phyloP scores from a whole-genome alignment of 92 coral and sea anemone genomes.

The Phenganax stokvisi region DNA sequence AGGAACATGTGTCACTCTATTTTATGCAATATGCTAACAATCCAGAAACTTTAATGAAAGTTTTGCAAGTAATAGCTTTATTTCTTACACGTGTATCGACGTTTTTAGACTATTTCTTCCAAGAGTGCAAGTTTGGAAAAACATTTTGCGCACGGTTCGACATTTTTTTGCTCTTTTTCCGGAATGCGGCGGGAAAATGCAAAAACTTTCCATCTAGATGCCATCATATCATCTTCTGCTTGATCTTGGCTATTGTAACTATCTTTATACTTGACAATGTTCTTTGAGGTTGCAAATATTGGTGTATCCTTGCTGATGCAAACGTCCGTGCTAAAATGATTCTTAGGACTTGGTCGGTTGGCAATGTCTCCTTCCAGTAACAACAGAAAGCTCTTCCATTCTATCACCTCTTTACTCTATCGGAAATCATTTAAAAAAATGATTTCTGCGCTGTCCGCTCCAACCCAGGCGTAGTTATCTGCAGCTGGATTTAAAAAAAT shows the following conservation, averaged over 20 bases:
- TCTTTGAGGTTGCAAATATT: constrained; percentile 23
- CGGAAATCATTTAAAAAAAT: too few relatives aligned
- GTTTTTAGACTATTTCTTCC: constrained; percentile 20
- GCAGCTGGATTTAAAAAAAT: too few relatives aligned
- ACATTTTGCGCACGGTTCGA: constrained; percentile 32
- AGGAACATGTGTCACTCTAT: too few relatives aligned
- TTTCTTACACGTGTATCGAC: too few relatives aligned
- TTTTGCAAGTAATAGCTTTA: too few relatives aligned
- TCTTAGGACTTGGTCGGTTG: constrained; percentile 22
- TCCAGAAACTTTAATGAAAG: neutral
- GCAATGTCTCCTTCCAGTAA: too few relatives aligned
- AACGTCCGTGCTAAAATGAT: constrained; percentile 18
- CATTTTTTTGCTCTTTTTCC: constrained; percentile 16
- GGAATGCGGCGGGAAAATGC: constrained; percentile 19
- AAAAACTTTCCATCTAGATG: constrained; percentile 39
- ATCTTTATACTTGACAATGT: neutral
- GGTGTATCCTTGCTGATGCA: constrained; percentile 29
- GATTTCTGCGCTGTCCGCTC: too few relatives aligned
- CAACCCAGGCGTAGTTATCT: too few relatives aligned
- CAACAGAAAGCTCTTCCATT: too few relatives aligned
- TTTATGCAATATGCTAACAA: neutral
- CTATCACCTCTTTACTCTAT: too few relatives aligned
- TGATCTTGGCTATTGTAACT: constrained; percentile 19
- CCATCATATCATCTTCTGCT: constrained; percentile 46
- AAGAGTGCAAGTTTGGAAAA: constrained; percentile 29